phyloP scores from a whole-genome alignment of 2,888 invertebrate genomes.

The Clistopyga incitator region DNA sequence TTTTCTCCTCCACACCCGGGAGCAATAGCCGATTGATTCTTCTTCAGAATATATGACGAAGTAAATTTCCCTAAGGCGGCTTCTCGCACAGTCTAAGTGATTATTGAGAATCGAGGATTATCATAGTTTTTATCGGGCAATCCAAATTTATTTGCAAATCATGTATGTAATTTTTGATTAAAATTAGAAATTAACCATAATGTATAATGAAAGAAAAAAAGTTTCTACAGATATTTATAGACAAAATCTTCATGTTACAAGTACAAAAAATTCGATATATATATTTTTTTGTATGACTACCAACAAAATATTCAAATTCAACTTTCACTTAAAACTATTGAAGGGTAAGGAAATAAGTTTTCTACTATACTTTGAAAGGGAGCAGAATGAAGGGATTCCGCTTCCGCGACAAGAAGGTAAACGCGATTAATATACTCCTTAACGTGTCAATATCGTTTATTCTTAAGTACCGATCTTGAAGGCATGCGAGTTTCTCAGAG shows the following conservation, averaged over 20 bases:
- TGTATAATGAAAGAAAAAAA: neutral
- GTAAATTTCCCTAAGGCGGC: conserved; percentile 2
- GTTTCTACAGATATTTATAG: too few species aligned
- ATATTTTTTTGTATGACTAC: too few species aligned
- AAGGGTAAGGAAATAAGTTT: neutral
- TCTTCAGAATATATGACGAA: neutral
- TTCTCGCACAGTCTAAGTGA: neutral
- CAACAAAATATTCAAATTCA: too few species aligned
- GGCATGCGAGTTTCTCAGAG: conserved; percentile 57
- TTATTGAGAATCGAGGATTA: neutral
- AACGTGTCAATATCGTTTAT: conserved; percentile 53
- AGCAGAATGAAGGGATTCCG: neutral
- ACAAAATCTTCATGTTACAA: too few species aligned
- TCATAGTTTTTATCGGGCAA: neutral
- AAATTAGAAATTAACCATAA: neutral
- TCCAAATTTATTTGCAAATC: neutral
- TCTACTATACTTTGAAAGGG: neutral
- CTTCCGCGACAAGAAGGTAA: neutral
- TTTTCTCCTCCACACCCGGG: conserved; percentile 40
- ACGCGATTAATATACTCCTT: neutral
- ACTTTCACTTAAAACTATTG: too few species aligned
- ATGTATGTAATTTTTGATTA: neutral
- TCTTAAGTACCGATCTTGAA: conserved; percentile 64
- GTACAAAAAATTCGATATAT: neutral
- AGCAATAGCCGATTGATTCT: neutral